phyloP scores from a whole-genome alignment of 2,797 vertebrate genomes.

The Pangasius macronema region DNA sequence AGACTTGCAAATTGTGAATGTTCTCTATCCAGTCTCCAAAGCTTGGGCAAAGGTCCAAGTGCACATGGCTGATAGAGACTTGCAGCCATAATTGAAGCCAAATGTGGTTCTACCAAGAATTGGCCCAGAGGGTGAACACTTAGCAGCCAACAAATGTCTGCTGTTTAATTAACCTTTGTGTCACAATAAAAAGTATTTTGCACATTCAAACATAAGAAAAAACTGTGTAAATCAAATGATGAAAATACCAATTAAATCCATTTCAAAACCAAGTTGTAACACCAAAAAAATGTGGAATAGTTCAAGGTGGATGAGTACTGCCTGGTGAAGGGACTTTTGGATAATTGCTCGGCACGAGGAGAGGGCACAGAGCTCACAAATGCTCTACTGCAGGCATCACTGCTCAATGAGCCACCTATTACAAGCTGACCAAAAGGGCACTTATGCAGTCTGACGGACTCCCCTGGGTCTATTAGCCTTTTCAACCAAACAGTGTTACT shows the following conservation, averaged over 20 bases:
- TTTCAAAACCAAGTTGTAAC: background rate
- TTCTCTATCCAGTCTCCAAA: background rate
- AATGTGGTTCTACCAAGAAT: background rate
- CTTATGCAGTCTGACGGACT: background rate
- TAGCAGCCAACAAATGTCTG: too few species aligned
- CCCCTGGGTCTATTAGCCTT: background rate
- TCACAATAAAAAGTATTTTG: background rate
- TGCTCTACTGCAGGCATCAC: background rate
- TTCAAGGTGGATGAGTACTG: background rate
- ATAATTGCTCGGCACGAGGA: background rate
- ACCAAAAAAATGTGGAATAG: background rate
- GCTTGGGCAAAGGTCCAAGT: background rate
- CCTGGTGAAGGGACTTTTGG: background rate
- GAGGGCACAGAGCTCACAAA: background rate
- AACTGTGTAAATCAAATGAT: background rate
- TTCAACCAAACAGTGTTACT: background rate
- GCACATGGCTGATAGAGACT: background rate
- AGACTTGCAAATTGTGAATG: background rate
- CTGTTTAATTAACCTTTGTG: background rate
- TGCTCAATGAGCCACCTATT: background rate
- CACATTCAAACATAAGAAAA: background rate
- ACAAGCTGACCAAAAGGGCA: background rate
- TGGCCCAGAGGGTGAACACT: background rate
- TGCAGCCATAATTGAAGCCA: background rate
- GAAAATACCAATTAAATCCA: background rate